Conservation (phyloP, 2,797 vertebrate species). For the Myotis myotis region DNA sequence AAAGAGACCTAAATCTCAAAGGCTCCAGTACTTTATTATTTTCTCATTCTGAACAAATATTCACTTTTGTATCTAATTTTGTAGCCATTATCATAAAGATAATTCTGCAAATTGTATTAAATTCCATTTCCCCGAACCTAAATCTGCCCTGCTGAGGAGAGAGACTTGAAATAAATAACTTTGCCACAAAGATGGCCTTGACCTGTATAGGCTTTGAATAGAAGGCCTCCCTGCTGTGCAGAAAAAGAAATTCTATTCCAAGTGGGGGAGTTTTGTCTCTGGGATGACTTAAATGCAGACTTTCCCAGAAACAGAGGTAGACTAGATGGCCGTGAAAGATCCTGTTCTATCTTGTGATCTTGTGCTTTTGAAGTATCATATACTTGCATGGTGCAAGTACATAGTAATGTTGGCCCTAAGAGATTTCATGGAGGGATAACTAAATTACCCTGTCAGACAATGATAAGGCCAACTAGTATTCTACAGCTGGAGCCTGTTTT, state of each 20-base stretch:
- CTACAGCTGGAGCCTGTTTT: background rate
- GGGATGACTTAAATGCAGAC: background rate
- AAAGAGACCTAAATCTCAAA: background rate
- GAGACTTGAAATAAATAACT: background rate
- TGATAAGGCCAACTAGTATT: background rate
- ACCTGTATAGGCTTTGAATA: constrained; percentile 39
- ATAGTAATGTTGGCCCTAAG: background rate
- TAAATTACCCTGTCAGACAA: background rate
- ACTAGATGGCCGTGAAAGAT: background rate
- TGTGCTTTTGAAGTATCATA: background rate
- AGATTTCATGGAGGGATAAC: background rate
- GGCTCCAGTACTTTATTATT: background rate
- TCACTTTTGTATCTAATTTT: background rate
- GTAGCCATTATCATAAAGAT: background rate
- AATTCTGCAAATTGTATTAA: background rate
- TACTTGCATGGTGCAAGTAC: background rate
- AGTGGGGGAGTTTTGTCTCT: constrained; percentile 9
- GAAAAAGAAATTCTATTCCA: constrained; percentile 33
- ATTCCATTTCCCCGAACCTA: background rate
- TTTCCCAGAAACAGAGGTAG: constrained; percentile 27
- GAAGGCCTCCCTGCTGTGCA: background rate
- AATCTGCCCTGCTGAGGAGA: background rate
- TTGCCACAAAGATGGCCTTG: constrained; percentile 18
- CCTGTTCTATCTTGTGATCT: background rate
- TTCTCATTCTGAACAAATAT: constrained; percentile 39